Base-by-base conservation (phyloP, 2,797 vertebrate species). In the Propithecus deckenii region DNA sequence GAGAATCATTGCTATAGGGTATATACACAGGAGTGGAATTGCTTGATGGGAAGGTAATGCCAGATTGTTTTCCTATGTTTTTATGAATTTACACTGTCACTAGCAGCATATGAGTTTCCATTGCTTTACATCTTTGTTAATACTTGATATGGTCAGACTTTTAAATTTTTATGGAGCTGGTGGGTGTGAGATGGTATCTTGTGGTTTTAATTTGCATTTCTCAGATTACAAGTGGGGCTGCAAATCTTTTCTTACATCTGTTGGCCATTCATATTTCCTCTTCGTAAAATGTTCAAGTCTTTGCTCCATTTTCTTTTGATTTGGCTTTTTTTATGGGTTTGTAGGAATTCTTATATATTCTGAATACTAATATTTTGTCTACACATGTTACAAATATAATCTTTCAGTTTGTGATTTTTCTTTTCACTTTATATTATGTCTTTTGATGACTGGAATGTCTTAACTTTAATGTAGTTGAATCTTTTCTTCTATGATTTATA, bases 201-300 rank as follows among this genome's bases (percentile, higher is more conserved):
- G 78, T 94, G 85, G 94, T 94, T 97, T 96, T 96, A 94, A 94
- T 97, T 97, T 98, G 93, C 95, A 93, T 97, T 97, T 97, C 96
- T 96, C 91, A 96, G 92, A 92, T 97, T 97, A 69, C 93, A 93
- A 52, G 3, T 91, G 32, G 46, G 61, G 65, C 46, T 35, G 59
- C 95, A 89, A 94, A 63, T 63, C 86, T 92, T 95, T 84, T 89
- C 94, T 76, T 95, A 61, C 17, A 80, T 88, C 55, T 86, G 11
- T 78, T 92, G 89, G 69, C 72, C 92, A 88, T 97, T 94, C 76
- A 74, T 86, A 71, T 91, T 96, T 96, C 65, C 65, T 94, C n/a
- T 89, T 83, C 63, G n/a, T 96, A 89, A 94, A 97, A 93, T 93
- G 30, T 83, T 85, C 41, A 91, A 15, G 30, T 94, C 85, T 61